A percentile compares a stretch with the other conserved stretches of the same genome.
Conservation (phyloP, 1,140 invertebrate species). For the Pomacea maculata region DNA sequence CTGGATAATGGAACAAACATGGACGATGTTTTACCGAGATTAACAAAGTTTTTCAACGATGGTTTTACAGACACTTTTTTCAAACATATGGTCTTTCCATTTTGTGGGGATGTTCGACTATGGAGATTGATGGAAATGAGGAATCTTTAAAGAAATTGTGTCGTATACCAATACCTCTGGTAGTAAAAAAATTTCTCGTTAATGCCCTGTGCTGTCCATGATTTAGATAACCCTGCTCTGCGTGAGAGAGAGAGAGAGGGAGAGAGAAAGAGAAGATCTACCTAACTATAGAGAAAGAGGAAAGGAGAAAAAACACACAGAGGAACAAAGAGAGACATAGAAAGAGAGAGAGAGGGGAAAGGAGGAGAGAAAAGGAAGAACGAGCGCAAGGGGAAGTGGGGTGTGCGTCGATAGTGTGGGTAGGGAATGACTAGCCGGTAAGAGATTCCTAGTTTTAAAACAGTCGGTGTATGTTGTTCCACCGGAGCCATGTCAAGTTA, state of each 20-base stretch:
- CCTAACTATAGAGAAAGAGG: not conserved
- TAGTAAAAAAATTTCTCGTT: too few relatives aligned
- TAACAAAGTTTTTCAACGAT: too few relatives aligned
- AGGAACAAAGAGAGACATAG: slow-evolving; percentile 13
- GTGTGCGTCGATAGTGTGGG: not conserved
- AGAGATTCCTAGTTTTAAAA: not conserved
- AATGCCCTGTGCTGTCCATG: too few relatives aligned
- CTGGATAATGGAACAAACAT: not conserved
- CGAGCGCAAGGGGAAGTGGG: not conserved
- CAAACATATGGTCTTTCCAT: not conserved
- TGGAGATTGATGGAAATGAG: not conserved
- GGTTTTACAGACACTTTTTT: not conserved
- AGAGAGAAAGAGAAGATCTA: too few relatives aligned
- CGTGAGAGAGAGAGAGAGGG: not conserved
- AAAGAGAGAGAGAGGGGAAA: slow-evolving; percentile 2
- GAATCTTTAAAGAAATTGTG: not conserved
- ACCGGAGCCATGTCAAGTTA: too few relatives aligned
- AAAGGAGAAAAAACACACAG: not conserved
- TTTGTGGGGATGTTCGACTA: not conserved
- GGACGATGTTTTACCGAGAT: not conserved
- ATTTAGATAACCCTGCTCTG: not conserved
- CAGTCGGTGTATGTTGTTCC: too few relatives aligned
- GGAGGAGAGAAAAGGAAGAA: not conserved
- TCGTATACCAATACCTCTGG: too few relatives aligned
- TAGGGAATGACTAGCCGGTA: not conserved